Evolutionary conservation across 2,797 vertebrate genomes (phyloP), one percentile per base, ranked within the genome.

Genomic region (Aldrovandia affinis): DNA sequence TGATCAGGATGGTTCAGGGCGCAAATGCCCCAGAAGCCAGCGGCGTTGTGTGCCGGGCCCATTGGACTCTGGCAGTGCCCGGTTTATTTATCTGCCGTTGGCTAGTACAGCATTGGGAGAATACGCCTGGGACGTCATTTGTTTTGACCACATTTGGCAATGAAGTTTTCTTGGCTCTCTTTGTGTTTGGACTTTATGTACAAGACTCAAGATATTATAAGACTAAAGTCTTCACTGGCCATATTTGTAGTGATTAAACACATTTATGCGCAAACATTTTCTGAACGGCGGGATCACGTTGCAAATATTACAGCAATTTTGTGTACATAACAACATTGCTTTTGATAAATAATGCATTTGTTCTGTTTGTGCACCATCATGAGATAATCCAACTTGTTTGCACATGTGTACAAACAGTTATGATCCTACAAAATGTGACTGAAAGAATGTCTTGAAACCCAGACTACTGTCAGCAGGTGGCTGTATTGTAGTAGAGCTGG

Each of bases 141-240:
- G 92, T 94, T 94, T 93, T 91, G 89, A 92, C 91, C 91, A 87
- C 90, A 91, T 94, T 94, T 95, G 93, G 94, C 93, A 91, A 90
- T 18, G 83, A 54, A 6, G 85, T 83, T 90, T 88, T 91, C 89
- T 91, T 91, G 91, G 90, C 88, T 89, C 86, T 89, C 83, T 88
- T 88, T 90, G 15, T 36, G 33, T 70, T 70, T 70, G 14, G 15
- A 15, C 9, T 36, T 18, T 30, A 65, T 18, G 14, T 57, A 22
- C 28, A 65, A 28, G 28, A 10, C 61, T 65, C n/a, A 65, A 25
- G n/a, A 28, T 8, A 28, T 63, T 63, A n/a, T 28, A 39, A 33
- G 33, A 39, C 33, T 7, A 22, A 39, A 33, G 18, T 36, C 68
- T 36, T 22, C 5, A 9, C 18, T 36, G 30, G 18, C 18, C n/a